Base-by-base conservation (phyloP, 2,888 invertebrate genomes). In the Junonia oenone region DNA sequence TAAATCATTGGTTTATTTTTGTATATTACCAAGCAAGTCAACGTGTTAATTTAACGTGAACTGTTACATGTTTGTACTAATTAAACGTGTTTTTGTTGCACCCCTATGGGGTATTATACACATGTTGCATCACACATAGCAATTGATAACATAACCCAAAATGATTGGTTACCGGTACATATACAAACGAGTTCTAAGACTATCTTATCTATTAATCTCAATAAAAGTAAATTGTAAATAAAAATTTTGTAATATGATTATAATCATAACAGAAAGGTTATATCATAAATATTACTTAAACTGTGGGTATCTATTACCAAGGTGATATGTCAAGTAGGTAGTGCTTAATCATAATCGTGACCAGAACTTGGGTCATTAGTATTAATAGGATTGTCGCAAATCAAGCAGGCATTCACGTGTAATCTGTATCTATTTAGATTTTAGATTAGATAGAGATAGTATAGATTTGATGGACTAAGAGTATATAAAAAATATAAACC, bases 1-100 rank as follows among this genome's bases (percentile, higher is more conserved):
- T 91, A 58, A 6, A 22, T 6, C 2, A 17, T n/a, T 17, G 1
- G 6, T 33, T 33, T 29, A 1, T 29, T 43, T 40, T 35, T 11
- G 6, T 13, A 15, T 33, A 19, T 4, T 3, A 19, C 2, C 17
- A 4, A 40, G n/a, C 11, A 33, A 40, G 5, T 40, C 3, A 11
- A 40, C 8, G 11, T 40, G 11, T 15, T 15, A 37, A 37, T 37
- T 37, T 37, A 15, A 40, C 35, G 13, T 17, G 19, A 26, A 22
- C 31, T 40, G n/a, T n/a, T n/a, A n/a, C n/a, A n/a, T 40, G 13
- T 29, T 40, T 31, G 50, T 46, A 31, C 17, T 48, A 27, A 48
- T 22, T 19, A 40, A 13, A 38, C 45, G 29, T 51, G 26, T 46
- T 33, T 45, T 43, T 59, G 56, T 56, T 48, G 37, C 31, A 55